These are phyloP conservation scores for Galaxias olidus DNA, from an alignment of 2,797 vertebrate species.

Conservation along the genomic window DNA sequence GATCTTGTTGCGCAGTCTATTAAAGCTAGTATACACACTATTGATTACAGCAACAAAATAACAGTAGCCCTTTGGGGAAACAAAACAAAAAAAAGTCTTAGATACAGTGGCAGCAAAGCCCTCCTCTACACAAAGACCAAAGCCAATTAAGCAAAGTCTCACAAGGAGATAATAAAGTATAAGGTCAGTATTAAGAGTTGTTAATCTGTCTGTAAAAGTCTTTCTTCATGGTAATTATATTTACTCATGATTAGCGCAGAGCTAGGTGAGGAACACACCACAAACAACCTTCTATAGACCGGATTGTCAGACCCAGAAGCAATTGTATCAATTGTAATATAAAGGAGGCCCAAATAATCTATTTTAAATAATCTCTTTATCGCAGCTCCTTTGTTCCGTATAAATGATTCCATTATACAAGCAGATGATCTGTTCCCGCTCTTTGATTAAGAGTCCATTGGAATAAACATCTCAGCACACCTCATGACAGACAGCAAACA, in stretches of 20 bases:
- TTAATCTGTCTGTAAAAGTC: conserved; percentile 58
- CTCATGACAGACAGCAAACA: not conserved
- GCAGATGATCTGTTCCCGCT: conserved; percentile 1
- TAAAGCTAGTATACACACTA: conserved; percentile 18
- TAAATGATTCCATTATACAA: no score
- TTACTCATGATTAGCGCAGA: conserved; percentile 73
- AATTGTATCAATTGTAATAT: conserved; percentile 66
- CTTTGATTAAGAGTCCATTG: conserved; percentile 19
- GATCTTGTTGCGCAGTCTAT: conserved; percentile 11
- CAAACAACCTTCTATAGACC: conserved; percentile 49
- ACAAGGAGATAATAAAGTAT: conserved; percentile 60
- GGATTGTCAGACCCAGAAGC: conserved; percentile 53
- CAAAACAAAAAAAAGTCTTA: conserved; percentile 7
- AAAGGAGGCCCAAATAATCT: conserved; percentile 32
- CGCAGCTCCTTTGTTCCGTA: conserved; percentile 15
- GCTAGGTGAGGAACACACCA: conserved; percentile 45
- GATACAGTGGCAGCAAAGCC: conserved; percentile 14
- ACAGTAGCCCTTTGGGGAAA: conserved; percentile 40
- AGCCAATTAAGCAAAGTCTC: conserved; percentile 63
- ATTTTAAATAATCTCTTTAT: conserved; percentile 33
- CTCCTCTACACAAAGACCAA: conserved; percentile 39
- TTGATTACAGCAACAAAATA: conserved; percentile 32
- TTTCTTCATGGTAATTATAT: conserved; percentile 67
- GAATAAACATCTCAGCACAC: conserved; percentile 8
- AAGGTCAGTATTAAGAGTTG: conserved; percentile 54